phyloP scores from a whole-genome alignment of 2,113 vertebrate genomes.

The Pteronura brasiliensis region DNA sequence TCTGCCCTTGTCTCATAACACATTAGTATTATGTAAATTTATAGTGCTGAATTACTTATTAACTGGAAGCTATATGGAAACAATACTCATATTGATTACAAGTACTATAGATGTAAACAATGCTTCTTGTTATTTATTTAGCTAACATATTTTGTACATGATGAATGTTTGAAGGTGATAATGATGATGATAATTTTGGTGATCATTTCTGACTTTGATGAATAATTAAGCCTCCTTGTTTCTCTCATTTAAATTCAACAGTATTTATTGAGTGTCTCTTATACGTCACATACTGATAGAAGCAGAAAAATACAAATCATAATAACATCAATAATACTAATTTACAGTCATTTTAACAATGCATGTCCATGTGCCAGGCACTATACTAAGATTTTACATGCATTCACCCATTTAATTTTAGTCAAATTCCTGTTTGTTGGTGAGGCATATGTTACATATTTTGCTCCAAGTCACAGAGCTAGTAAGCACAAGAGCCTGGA shows the following conservation, averaged over 20 bases:
- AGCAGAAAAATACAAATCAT: not conserved
- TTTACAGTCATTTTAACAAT: not conserved
- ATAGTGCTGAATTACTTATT: not conserved
- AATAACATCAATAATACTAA: not conserved
- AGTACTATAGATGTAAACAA: not conserved
- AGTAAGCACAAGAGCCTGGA: not conserved
- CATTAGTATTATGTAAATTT: not conserved
- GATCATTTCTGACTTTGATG: conserved; percentile 10
- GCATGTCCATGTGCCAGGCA: not conserved
- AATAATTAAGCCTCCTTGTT: conserved; percentile 20
- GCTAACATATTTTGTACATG: not conserved
- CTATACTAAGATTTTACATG: not conserved
- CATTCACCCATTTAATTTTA: not conserved
- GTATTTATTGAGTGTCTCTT: not conserved
- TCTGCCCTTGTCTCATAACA: not conserved
- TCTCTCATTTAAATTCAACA: conserved; percentile 36
- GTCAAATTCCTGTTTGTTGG: not conserved
- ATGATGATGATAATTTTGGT: not conserved
- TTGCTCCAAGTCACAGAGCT: not conserved
- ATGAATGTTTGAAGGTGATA: not conserved
- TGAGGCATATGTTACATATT: not conserved
- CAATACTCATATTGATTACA: not conserved
- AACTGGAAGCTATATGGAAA: not conserved
- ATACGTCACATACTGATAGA: not conserved
- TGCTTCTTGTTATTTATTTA: not conserved